These are phyloP conservation scores for Xerus inauris DNA, from an alignment of 2,113 vertebrate genomes.

Conservation along the genomic window DNA sequence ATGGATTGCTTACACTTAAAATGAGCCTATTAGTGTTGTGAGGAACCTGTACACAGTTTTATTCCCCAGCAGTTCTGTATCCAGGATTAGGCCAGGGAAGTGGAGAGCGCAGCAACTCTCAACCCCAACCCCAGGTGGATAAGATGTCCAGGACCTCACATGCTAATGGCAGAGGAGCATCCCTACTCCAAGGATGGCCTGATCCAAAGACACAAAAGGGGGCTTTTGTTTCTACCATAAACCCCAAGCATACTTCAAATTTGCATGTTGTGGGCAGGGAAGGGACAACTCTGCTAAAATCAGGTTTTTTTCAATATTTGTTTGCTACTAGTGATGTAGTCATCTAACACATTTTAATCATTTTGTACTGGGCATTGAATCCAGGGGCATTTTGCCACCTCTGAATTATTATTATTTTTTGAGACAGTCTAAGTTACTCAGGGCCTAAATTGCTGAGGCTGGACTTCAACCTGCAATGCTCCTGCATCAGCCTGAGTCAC, in stretches of 20 bases:
- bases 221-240: background rate
- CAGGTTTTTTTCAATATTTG: background rate
- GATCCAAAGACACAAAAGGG: background rate
- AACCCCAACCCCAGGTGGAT: rapidly evolving
- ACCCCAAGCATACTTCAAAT: background rate
- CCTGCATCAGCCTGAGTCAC: no score
- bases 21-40: no score
- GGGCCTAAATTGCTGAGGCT: no score
- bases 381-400: no score
- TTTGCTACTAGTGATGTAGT: background rate
- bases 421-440: no score
- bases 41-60: background rate
- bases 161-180: background rate
- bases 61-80: background rate
- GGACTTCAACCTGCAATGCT: no score
- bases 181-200: no score
- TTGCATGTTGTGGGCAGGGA: background rate
- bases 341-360: background rate
- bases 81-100: background rate
- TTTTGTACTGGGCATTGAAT: no score
- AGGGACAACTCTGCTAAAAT: background rate
- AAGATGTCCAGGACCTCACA: background rate
- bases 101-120: rapidly evolving
- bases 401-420: no score
- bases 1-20: background rate